Evolutionary conservation across 53 echinoderm and acorn worm genomes (phyloP).

Genomic region (Glandiceps talaboti): DNA sequence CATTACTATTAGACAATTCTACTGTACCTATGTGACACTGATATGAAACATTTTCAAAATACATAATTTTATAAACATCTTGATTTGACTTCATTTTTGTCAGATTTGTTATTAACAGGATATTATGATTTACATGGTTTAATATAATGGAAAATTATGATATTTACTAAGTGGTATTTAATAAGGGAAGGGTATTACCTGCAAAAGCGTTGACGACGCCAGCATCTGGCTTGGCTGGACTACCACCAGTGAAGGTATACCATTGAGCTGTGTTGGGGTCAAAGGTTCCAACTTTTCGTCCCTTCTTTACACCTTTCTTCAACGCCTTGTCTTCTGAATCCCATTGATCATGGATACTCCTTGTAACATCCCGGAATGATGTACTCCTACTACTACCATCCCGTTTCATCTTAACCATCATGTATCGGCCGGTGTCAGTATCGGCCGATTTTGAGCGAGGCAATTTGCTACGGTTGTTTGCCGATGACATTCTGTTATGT

Average conservation of each 20-base stretch:
- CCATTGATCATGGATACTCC: constrained; percentile 71
- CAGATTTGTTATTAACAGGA: too few species aligned
- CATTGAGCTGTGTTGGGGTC: constrained; percentile 77
- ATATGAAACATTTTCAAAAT: too few species aligned
- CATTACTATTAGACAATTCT: too few species aligned
- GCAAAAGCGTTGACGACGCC: constrained; percentile 78
- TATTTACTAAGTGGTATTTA: too few species aligned
- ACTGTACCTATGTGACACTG: too few species aligned
- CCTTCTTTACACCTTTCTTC: constrained; percentile 33
- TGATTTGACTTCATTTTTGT: too few species aligned
- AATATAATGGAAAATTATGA: too few species aligned
- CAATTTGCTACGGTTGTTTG: background rate
- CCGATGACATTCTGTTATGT: background rate
- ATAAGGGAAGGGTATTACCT: constrained; percentile 42
- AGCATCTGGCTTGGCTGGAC: constrained; percentile 1
- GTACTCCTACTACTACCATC: constrained; percentile 26
- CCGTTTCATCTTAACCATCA: constrained; percentile 71
- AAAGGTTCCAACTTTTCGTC: constrained; percentile 54
- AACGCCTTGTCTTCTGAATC: constrained; percentile 48
- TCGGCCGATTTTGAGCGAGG: background rate
- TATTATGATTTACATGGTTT: too few species aligned
- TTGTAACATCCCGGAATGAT: constrained; percentile 43
- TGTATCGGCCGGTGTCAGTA: constrained; percentile 40
- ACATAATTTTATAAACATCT: too few species aligned
- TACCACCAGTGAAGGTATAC: constrained; percentile 77